Evolutionary conservation across 1,140 invertebrate species (phyloP), one percentile per base, ranked within the genome.

Genomic region (Anoplolepis gracilipes): DNA sequence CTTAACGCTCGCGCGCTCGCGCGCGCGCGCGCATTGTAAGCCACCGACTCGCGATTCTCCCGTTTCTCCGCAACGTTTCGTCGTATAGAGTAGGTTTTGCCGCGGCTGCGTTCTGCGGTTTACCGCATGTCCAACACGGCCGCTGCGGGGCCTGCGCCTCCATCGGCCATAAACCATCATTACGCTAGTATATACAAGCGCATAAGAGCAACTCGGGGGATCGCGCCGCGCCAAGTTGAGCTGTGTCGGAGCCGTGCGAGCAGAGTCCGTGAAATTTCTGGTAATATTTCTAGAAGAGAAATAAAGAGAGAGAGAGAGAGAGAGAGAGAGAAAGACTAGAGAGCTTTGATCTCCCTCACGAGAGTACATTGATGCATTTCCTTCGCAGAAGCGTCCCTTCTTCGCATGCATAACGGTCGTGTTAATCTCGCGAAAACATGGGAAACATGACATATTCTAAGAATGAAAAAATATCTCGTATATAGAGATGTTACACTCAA

Each of bases 111-210:
- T 91, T 93, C 92, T 94, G 93, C 91, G 93, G 93, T 93, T 93
- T 91, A 94, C 93, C 93, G 93, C 93, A 94, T 94, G 93, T 94
- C 92, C 93, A 93, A 94, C 92, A 94, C 92, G 92, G 79, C 67
- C 88, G 86, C 82, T 87, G 88, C 86, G 92, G 85, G 65, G 39
- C 39, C 90, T 85, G 77, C 82, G 85, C 88, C 88, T 88, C 84
- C 87, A 81, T 88, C 79, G 88, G 67, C 91, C 87, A 87, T 92
- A 92, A 93, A 94, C 92, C 92, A 92, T 93, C 92, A 94, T 94
- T 94, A 94, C 88, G 91, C 88, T 89, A 91, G 90, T 91, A 92
- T 91, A 91, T 91, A 91, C 91, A 91, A 91, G 92, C 90, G 81
- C 82, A 90, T 57, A 85, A 88, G 87, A 36, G 85, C 78, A 61